phyloP scores from a whole-genome alignment of 2,888 invertebrate species.

The Azorinus chamasolen region DNA sequence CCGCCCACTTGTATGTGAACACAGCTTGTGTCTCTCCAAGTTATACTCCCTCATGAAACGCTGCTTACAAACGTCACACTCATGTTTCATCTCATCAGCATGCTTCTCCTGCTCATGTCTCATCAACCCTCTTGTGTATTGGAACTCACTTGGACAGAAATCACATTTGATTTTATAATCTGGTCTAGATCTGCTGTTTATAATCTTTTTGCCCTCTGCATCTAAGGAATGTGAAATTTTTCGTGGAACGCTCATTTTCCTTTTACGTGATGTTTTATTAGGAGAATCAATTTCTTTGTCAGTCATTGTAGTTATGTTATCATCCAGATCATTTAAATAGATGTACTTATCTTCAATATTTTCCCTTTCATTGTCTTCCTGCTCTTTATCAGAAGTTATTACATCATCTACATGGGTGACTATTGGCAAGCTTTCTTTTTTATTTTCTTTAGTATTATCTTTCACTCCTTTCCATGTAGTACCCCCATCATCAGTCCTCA shows the following conservation, averaged over 20 bases:
- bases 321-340: slow-evolving; percentile 7
- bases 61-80: slow-evolving; percentile 47
- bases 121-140: slow-evolving; percentile 39
- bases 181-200: slow-evolving; percentile 34
- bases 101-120: slow-evolving; percentile 52
- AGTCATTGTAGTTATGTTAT: slow-evolving; percentile 2
- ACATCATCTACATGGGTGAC: neutral
- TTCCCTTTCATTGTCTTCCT: neutral
- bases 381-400: slow-evolving; percentile 6
- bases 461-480: slow-evolving; percentile 29
- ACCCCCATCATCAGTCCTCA: slow-evolving; percentile 28
- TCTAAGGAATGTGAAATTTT: slow-evolving; percentile 13
- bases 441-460: neutral
- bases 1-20: slow-evolving; percentile 32
- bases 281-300: slow-evolving; percentile 5
- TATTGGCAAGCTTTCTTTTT: neutral
- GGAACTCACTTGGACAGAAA: slow-evolving; percentile 44
- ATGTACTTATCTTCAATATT: slow-evolving; percentile 10
- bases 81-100: slow-evolving; percentile 42
- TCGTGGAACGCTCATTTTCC: slow-evolving; percentile 51
- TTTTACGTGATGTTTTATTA: slow-evolving; percentile 27
- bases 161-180: slow-evolving; percentile 46
- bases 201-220: slow-evolving; percentile 15
- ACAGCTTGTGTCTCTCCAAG: slow-evolving; percentile 46
- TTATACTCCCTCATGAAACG: slow-evolving; percentile 52